Base-by-base conservation (phyloP, 2,888 invertebrate species). In the Cylloceria caligata region DNA sequence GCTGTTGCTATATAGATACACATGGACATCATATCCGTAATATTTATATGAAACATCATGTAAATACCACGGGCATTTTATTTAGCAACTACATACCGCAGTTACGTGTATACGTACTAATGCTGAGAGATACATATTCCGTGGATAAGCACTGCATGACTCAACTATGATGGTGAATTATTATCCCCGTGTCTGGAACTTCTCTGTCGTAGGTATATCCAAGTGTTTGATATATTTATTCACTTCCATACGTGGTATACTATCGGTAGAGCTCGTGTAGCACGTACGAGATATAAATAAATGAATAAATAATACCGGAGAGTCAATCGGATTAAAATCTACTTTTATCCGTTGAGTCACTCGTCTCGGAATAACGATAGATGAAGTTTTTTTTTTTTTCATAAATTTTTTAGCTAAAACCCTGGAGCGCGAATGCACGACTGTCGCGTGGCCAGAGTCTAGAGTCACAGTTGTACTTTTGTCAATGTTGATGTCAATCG, bases 161-260 rank as follows among this genome's bases (percentile, higher is more conserved):
- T 82, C 82, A 79, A 79, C 82, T 75, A 49, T 45, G 82, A 79
- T 71, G 79, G 74, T 80, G 72, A 78, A 80, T 24, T 82, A 80
- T 80, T 67, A 79, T 80, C 75, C 68, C 79, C 34, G 45, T 47
- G 21, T 19, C 21, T 30, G 45, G 34, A 21, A 57, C 45, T 52
- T 55, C 55, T 60, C 60, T 34, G 72, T 71, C 71, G 42, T 42
- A 19, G 19, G 60, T 65, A 52, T 47, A 73, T 34, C 65, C 42
- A 24, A 30, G 27, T 49, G 64, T 72, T 75, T 82, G 82, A 82
- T 82, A 80, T 80, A 82, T 82, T 82, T 82, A 82, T 82, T 79
- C 71, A 79, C 80, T 75, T 68, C 72, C 80, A 72, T 36, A 60
- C 65, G 65, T 64, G 39, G 34, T 39, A 52, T 49, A 34, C 73